These are phyloP conservation scores for Quadriops clusia DNA, from an alignment of 2,888 invertebrate genomes.

Conservation along the genomic window DNA sequence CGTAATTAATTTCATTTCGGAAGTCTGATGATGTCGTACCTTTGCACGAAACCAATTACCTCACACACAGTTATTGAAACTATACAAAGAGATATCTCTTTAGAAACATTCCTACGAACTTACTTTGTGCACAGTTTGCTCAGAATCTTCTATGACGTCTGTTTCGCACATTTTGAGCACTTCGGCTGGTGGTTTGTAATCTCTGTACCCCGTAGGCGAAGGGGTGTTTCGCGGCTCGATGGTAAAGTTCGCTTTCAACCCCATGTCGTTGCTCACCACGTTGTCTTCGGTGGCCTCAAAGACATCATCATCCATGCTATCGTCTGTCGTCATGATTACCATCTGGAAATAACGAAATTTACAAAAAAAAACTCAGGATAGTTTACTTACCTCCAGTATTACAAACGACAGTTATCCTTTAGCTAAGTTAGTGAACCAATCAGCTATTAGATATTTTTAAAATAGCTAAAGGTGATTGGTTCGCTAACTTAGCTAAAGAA, in stretches of 20 bases:
- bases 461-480: no score
- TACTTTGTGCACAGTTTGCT: conserved; percentile 58
- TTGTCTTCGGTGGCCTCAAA: conserved; percentile 53
- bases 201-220: conserved; percentile 69
- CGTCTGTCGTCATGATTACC: conserved; percentile 39
- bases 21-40: no score
- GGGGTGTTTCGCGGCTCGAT: conserved; percentile 41
- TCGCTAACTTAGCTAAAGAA: no score
- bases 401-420: no score
- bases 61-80: no score
- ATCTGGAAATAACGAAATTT: background rate
- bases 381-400: no score
- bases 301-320: conserved; percentile 76
- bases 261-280: conserved; percentile 22
- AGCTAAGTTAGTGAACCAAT: no score
- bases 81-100: no score
- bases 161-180: conserved; percentile 44
- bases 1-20: no score
- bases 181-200: conserved; percentile 64
- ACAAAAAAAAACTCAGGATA: no score
- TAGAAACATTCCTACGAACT: conserved; percentile 8
- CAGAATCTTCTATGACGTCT: conserved; percentile 39
- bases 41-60: no score
- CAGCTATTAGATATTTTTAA: no score
- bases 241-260: conserved; percentile 20